Percentiles rank a stretch among this genome's conserved stretches.
phyloP scores from a whole-genome alignment of 2,888 invertebrate genomes.

The Melipona beecheii region DNA sequence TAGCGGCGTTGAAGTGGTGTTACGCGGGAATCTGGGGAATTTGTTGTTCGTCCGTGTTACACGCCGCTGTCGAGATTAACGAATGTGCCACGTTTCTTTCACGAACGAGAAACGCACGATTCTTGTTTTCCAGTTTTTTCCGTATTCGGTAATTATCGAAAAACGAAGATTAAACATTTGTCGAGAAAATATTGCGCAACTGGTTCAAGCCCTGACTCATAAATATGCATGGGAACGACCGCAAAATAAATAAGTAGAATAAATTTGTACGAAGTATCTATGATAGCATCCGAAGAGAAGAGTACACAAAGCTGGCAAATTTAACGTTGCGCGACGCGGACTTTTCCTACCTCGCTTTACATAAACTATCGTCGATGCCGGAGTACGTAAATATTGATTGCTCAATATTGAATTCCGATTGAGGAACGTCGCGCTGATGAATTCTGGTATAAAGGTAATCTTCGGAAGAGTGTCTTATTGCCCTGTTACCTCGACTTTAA shows the following conservation, averaged over 20 bases:
- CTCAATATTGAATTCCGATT: background rate
- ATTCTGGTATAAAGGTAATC: background rate
- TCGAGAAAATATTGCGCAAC: background rate
- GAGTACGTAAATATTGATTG: background rate
- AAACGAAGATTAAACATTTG: background rate
- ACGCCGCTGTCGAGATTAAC: background rate
- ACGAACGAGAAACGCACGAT: too few species aligned
- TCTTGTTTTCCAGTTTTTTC: too few species aligned
- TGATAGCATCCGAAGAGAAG: background rate
- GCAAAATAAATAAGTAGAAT: background rate
- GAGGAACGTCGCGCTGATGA: background rate
- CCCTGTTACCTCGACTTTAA: background rate
- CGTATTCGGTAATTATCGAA: too few species aligned
- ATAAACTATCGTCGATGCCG: background rate
- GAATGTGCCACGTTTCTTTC: too few species aligned
- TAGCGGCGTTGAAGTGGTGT: background rate
- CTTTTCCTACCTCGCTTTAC: background rate
- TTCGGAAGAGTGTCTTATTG: background rate
- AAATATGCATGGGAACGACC: background rate
- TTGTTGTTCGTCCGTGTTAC: background rate
- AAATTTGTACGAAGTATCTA: background rate
- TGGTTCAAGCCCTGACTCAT: background rate
- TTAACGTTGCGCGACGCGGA: background rate
- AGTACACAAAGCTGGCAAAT: background rate
- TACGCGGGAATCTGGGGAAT: too few species aligned